These are phyloP conservation scores for Phrynocephalus vlangalii DNA, from an alignment of 2,797 vertebrate genomes.

Conservation along the genomic window DNA sequence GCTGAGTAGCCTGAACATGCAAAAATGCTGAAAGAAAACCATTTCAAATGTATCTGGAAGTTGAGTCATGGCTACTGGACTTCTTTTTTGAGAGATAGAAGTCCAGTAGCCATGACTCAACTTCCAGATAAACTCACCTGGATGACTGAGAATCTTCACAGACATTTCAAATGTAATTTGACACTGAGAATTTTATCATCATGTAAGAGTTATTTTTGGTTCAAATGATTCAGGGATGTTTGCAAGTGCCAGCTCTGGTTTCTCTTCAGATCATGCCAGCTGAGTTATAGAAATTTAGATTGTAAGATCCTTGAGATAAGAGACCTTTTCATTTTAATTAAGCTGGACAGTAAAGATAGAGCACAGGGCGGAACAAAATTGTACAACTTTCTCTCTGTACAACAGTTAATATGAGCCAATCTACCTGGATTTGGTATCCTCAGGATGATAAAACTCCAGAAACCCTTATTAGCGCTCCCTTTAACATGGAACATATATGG, in stretches of 20 bases:
- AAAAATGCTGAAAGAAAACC: background rate
- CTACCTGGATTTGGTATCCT: background rate
- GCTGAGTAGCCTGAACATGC: constrained; percentile 1
- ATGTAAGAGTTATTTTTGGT: background rate
- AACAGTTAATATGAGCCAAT: background rate
- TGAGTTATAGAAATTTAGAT: background rate
- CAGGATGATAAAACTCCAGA: background rate
- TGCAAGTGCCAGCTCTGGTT: background rate
- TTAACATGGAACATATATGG: background rate
- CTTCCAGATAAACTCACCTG: no score
- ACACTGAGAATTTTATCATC: background rate
- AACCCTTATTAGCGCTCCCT: background rate
- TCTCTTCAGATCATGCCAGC: no score
- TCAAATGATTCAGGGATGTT: background rate
- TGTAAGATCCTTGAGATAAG: background rate
- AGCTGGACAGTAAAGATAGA: background rate
- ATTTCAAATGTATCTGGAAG: background rate
- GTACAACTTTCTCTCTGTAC: no score
- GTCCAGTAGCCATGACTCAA: no score
- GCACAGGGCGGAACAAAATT: background rate
- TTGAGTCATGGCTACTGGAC: no score
- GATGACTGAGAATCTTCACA: no score
- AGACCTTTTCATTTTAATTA: background rate
- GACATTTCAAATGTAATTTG: background rate
- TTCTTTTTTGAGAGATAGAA: no score